These are phyloP conservation scores for Stratiomys singularior DNA, from an alignment of 2,888 invertebrate species.

Conservation along the genomic window DNA sequence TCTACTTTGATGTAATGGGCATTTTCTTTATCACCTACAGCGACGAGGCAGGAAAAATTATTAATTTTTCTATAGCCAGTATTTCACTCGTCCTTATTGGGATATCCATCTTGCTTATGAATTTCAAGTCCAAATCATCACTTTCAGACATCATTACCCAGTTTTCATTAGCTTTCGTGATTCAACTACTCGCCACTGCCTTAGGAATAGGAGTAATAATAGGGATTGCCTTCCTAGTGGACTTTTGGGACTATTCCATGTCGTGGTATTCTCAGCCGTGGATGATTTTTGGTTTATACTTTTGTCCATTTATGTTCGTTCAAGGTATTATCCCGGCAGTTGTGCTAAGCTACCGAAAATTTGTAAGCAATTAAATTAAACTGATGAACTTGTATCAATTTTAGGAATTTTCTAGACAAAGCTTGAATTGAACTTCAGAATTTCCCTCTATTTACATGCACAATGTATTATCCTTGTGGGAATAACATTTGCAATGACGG, in stretches of 20 bases:
- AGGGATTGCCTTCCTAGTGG: conserved; percentile 62
- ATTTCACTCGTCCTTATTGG: conserved; percentile 61
- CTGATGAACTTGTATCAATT: too few species aligned
- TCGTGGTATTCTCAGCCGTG: conserved; percentile 71
- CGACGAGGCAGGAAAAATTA: conserved; percentile 64
- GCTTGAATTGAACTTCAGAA: too few species aligned
- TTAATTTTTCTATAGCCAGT: conserved; percentile 63
- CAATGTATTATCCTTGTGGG: too few species aligned
- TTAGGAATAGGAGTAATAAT: conserved; percentile 58
- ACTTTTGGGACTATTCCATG: conserved; percentile 66
- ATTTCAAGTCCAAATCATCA: conserved; percentile 56
- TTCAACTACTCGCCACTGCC: conserved; percentile 59
- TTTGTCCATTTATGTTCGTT: conserved; percentile 63
- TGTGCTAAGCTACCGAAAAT: conserved; percentile 50
- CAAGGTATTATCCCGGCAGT: conserved; percentile 61
- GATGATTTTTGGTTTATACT: conserved; percentile 67
- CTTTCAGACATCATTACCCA: conserved; percentile 56
- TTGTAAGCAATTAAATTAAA: too few species aligned
- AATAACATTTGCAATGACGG: too few species aligned
- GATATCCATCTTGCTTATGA: conserved; percentile 59
- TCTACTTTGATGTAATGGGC: conserved; percentile 81
- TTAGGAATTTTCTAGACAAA: too few species aligned
- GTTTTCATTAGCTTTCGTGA: conserved; percentile 56
- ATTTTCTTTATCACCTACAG: conserved; percentile 75
- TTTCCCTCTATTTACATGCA: too few species aligned